Percentiles rank a stretch among this genome's conserved stretches.
phyloP scores from a whole-genome alignment of 1,140 invertebrate genomes.

The Zaprionus ornatus region DNA sequence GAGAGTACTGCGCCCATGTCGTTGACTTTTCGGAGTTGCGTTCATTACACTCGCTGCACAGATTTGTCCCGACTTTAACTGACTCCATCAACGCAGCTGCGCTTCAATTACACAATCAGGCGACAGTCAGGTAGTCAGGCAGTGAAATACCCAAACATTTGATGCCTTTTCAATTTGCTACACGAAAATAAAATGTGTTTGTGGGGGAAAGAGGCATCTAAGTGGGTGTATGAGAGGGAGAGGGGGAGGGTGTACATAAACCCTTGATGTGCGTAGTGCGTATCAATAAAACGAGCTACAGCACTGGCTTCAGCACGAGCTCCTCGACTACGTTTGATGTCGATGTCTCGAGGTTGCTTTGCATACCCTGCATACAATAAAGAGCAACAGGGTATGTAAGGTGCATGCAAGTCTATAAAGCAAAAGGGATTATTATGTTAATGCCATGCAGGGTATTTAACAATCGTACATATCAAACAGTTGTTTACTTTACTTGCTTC shows the following conservation, averaged over 20 bases:
- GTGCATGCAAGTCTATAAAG: too few relatives aligned
- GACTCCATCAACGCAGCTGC: conserved; percentile 11
- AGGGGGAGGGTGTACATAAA: conserved; percentile 26
- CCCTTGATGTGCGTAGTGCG: conserved; percentile 48
- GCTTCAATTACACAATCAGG: conserved; percentile 17
- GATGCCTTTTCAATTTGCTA: conserved; percentile 53
- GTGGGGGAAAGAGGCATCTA: conserved; percentile 4
- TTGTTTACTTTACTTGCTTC: conserved; percentile 87
- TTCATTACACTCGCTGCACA: conserved; percentile 23
- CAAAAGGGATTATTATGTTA: background rate
- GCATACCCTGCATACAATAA: background rate
- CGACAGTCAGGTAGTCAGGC: background rate
- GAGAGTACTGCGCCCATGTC: background rate
- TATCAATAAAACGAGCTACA: conserved; percentile 46
- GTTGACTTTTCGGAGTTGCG: conserved; percentile 1
- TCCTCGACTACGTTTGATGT: conserved; percentile 37
- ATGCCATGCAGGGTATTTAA: background rate
- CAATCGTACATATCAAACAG: conserved; percentile 85
- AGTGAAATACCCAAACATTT: conserved; percentile 27
- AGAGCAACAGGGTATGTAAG: background rate
- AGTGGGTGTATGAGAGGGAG: background rate
- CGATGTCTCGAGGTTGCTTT: conserved; percentile 13
- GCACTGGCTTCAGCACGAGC: background rate
- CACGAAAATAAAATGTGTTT: conserved; percentile 43
- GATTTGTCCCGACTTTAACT: conserved; percentile 32